Conservation (phyloP, 2,888 invertebrate genomes). For the Rosalia funebris region DNA sequence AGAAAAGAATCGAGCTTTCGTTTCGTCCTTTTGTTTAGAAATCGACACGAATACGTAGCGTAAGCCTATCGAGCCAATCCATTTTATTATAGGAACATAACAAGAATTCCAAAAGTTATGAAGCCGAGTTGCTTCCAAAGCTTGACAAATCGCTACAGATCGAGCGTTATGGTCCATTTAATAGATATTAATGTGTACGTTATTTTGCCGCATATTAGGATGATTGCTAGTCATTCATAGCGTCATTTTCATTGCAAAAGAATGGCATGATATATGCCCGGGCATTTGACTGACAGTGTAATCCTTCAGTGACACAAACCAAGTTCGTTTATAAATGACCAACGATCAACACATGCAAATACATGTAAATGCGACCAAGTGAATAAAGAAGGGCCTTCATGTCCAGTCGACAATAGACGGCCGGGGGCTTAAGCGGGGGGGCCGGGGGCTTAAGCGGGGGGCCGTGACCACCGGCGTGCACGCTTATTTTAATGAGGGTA, state of each 20-base stretch:
- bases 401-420: slow-evolving; percentile 52
- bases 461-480: slow-evolving; percentile 17
- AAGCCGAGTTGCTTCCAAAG: slow-evolving; percentile 11
- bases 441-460: slow-evolving; percentile 29
- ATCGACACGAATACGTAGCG: too few species aligned
- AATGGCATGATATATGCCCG: slow-evolving; percentile 57
- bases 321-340: slow-evolving; percentile 63
- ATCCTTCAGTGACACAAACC: slow-evolving; percentile 62
- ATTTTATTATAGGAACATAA: too few species aligned
- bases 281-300: slow-evolving; percentile 62
- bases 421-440: background rate
- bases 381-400: slow-evolving; percentile 56
- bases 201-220: slow-evolving; percentile 48
- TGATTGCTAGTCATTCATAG: slow-evolving; percentile 48
- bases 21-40: too few species aligned
- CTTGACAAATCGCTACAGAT: slow-evolving; percentile 34
- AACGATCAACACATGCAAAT: slow-evolving; percentile 63
- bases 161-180: slow-evolving; percentile 39
- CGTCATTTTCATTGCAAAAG: slow-evolving; percentile 46
- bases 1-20: too few species aligned
- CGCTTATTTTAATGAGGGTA: too few species aligned
- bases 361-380: slow-evolving; percentile 60
- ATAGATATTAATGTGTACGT: slow-evolving; percentile 46
- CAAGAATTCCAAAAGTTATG: too few species aligned
- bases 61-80: too few species aligned